These are phyloP conservation scores for Paedocypris sp. DNA, from an alignment of 2,113 vertebrate species.

Conservation along the genomic window DNA sequence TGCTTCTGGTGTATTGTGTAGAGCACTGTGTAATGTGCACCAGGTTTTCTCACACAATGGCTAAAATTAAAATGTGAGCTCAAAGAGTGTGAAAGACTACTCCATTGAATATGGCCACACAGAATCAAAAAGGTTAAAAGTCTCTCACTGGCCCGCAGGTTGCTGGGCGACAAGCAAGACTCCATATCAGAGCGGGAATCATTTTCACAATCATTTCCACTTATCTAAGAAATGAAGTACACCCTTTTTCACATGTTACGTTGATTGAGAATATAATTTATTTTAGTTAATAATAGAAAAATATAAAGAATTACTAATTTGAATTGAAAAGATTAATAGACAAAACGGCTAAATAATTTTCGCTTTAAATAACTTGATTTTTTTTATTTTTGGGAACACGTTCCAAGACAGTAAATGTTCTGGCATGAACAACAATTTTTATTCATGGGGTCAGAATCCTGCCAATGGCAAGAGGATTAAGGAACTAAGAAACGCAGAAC, in stretches of 20 bases:
- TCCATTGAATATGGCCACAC: slow-evolving; percentile 36
- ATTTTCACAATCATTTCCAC: slow-evolving; percentile 35
- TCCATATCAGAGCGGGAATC: slow-evolving; percentile 26
- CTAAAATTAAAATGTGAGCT: slow-evolving; percentile 37
- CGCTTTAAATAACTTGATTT: too few relatives aligned
- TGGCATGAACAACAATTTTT: too few relatives aligned
- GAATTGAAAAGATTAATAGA: too few relatives aligned
- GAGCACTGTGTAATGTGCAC: slow-evolving; percentile 19
- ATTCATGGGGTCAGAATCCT: too few relatives aligned
- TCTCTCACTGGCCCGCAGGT: slow-evolving; percentile 34
- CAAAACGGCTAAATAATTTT: too few relatives aligned
- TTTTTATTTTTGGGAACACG: too few relatives aligned
- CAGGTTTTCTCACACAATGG: slow-evolving; percentile 24
- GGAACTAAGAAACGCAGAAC: slow-evolving; percentile 27
- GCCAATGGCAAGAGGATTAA: slow-evolving; percentile 32
- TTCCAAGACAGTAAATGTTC: too few relatives aligned
- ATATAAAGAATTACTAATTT: too few relatives aligned
- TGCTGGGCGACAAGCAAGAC: slow-evolving; percentile 35
- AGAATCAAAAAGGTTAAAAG: slow-evolving; percentile 39
- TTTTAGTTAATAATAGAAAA: too few relatives aligned
- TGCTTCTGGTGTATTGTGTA: slow-evolving; percentile 21
- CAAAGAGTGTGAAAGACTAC: slow-evolving; percentile 20
- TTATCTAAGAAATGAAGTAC: too few relatives aligned
- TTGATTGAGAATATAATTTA: too few relatives aligned
- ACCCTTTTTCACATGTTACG: too few relatives aligned